These are phyloP conservation scores for Colletes collaris DNA, from an alignment of 2,888 invertebrate species.

Conservation along the genomic window DNA sequence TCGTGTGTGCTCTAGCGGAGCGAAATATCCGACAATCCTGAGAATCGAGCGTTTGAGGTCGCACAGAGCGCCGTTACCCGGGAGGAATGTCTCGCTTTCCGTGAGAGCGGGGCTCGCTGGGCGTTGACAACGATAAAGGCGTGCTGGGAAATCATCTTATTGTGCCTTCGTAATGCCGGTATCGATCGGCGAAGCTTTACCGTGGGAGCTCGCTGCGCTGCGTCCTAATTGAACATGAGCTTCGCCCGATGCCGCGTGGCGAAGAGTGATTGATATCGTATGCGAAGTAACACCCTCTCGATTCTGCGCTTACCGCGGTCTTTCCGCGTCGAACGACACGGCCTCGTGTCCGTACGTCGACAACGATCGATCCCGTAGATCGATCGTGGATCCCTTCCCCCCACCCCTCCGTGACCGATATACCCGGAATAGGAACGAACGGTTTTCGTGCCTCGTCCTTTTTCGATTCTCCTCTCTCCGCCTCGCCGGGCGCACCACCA, in stretches of 20 bases:
- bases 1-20: not conserved
- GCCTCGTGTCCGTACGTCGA: not conserved
- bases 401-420: not conserved
- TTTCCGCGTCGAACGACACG: not conserved
- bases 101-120: not conserved
- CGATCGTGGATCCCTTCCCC: conserved; percentile 30
- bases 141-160: conserved; percentile 41
- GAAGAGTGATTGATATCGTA: conserved; percentile 49
- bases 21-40: conserved; percentile 8
- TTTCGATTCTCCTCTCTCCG: too few species aligned
- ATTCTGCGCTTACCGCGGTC: not conserved
- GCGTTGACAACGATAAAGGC: conserved; percentile 33
- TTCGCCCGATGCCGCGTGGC: not conserved
- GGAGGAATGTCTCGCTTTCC: not conserved
- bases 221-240: conserved; percentile 54
- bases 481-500: too few species aligned
- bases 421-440: too few species aligned
- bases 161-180: conserved; percentile 12
- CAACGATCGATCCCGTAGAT: not conserved
- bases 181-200: conserved; percentile 42
- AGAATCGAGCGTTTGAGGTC: not conserved
- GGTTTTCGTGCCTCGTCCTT: too few species aligned
- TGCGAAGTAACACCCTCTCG: conserved; percentile 10
- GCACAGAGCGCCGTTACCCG: not conserved
- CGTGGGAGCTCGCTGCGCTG: conserved; percentile 20